Conservation (phyloP, 30 jellyfish, hydroid and myxozoan species). For the Pelagia noctiluca region DNA sequence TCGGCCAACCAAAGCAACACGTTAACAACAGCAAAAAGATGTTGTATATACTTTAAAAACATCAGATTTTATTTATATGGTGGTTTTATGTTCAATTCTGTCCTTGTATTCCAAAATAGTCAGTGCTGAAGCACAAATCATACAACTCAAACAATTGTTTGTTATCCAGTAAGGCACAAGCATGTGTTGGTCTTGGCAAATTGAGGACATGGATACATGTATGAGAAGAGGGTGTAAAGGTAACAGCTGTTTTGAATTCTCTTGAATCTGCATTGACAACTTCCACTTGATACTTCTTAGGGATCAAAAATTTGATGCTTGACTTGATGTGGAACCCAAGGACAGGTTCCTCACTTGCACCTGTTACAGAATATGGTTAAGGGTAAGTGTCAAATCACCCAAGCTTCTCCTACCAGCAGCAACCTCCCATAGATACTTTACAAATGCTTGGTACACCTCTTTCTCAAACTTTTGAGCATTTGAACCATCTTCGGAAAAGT, state of each 20-base stretch:
- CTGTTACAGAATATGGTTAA: conserved; percentile 16
- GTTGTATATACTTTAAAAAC: background rate
- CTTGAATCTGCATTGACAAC: background rate
- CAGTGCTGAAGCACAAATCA: background rate
- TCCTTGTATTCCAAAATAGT: conserved; percentile 11
- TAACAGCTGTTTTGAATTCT: background rate
- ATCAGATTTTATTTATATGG: too few species aligned
- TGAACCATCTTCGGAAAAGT: conserved; percentile 24
- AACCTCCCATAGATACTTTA: conserved; percentile 31
- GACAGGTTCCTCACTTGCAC: conserved; percentile 46
- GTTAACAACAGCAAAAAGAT: too few species aligned
- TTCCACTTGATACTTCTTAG: background rate
- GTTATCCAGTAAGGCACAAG: background rate
- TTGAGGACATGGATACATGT: background rate
- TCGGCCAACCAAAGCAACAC: background rate
- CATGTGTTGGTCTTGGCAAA: conserved; percentile 4
- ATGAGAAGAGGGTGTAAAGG: background rate
- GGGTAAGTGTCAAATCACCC: conserved; percentile 7
- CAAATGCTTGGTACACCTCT: conserved; percentile 9
- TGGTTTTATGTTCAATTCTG: too few species aligned
- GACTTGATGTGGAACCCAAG: conserved; percentile 28
- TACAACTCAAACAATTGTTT: background rate
- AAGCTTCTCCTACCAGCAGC: conserved; percentile 21
- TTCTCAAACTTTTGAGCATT: conserved; percentile 5
- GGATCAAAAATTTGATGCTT: conserved; percentile 9